Percentiles rank a stretch among this genome's conserved stretches.
These are phyloP conservation scores for Orchesellides sinensis DNA, from an alignment of 2,888 invertebrate species.

Conservation along the genomic window DNA sequence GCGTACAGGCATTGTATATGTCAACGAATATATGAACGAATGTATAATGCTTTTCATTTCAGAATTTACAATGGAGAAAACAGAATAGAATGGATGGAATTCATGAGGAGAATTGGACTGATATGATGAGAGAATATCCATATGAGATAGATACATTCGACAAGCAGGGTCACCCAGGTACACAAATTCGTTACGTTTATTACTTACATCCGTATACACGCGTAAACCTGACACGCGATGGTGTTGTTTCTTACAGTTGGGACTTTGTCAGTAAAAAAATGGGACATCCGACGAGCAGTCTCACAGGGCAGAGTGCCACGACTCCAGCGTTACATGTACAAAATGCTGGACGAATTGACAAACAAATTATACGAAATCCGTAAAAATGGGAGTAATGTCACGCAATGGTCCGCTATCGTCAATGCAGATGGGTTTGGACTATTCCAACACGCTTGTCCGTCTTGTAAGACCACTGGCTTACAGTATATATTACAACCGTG, in stretches of 20 bases:
- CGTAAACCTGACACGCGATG: neutral
- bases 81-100: conserved; percentile 41
- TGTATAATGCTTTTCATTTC: conserved; percentile 7
- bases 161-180: conserved; percentile 32
- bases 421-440: conserved; percentile 35
- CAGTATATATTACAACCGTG: too few relatives aligned
- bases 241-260: conserved; percentile 11
- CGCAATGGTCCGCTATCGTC: conserved; percentile 37
- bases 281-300: conserved; percentile 38
- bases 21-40: neutral
- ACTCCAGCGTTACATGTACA: conserved; percentile 47
- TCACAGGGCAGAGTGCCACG: conserved; percentile 31
- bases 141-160: conserved; percentile 28
- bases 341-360: conserved; percentile 42
- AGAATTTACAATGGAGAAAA: conserved; percentile 42
- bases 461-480: neutral
- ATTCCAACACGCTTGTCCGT: conserved; percentile 27
- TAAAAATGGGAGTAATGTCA: conserved; percentile 16
- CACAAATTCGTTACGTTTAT: neutral
- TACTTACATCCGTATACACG: too few relatives aligned
- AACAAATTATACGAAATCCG: conserved; percentile 20
- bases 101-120: conserved; percentile 22
- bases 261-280: conserved; percentile 32
- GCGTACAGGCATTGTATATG: too few relatives aligned
- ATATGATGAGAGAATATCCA: conserved; percentile 29